Base-by-base conservation (phyloP, 2,797 vertebrate species). In the Gallinago stenura region DNA sequence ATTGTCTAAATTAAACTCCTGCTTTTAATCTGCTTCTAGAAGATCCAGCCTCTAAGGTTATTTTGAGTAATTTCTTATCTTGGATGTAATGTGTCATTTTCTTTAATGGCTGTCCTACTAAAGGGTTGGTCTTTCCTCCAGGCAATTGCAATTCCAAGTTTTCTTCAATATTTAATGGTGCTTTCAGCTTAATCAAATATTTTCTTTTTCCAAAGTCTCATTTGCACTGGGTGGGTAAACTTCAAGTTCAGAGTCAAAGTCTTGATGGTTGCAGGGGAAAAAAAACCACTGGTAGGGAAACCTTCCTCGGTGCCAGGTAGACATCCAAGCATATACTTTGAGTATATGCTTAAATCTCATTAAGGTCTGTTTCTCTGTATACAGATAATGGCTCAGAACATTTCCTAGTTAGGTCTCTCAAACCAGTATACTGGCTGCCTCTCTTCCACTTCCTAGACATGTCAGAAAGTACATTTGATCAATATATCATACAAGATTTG, bases 51-150 rank as follows among this genome's bases (percentile, higher is more conserved):
- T 66, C 25, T 69, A 65, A 73, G 66, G 86, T 68, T 86, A 81
- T 84, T 95, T 82, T 35, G 17, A 65, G 39, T 78, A 81, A 89
- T 93, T 90, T 93, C 51, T 71, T 90, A 50, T 45, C 68, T 77
- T 87, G n/a, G 43, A 20, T 35, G 35, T 37, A 85, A 83, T 6
- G 4, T 54, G 14, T 28, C 10, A 61, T 94, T 93, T 93, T 65
- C 71, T 85, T 70, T 76, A 81, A 82, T n/a, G 48, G 48, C 39
- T 83, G 10, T 41, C 43, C 64, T 58, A 60, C 24, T 72, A 33
- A 72, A 33, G 10, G 12, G 46, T 19, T 81, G 60, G 24, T 73
- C 30, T 77, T 89, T 71, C 46, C 50, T 91, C 48, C 50, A 60
- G 33, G 11, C 30, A 53, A 20, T 69, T 85, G 26, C 21, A 87